phyloP scores from a whole-genome alignment of 1,140 invertebrate species.

The Drosophila tani region DNA sequence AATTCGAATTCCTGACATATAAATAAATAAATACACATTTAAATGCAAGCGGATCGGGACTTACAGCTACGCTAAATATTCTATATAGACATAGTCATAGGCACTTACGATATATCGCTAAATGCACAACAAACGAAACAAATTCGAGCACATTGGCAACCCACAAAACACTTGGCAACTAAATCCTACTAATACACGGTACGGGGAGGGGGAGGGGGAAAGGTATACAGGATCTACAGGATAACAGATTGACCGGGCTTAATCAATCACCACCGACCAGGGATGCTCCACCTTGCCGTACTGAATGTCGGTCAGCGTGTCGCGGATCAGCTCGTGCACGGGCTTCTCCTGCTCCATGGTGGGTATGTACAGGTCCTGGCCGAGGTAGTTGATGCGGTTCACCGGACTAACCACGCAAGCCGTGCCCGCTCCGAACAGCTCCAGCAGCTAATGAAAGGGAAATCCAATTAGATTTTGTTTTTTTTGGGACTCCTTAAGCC shows the following conservation, averaged over 20 bases:
- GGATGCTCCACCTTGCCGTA: conserved; percentile 93
- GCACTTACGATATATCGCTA: conserved; percentile 43
- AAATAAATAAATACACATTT: conserved; percentile 58
- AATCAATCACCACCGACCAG: conserved; percentile 87
- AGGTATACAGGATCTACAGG: not conserved
- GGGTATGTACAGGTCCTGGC: conserved; percentile 89
- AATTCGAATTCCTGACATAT: conserved; percentile 39
- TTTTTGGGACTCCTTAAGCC: accelerated
- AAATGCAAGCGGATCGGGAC: conserved; percentile 33
- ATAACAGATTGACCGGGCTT: conserved; percentile 14
- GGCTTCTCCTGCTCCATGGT: conserved; percentile 90
- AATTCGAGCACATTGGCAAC: conserved; percentile 71
- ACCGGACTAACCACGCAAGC: conserved; percentile 97
- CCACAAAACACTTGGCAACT: conserved; percentile 56
- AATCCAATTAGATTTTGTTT: not conserved
- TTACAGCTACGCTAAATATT: conserved; percentile 17
- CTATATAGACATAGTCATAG: conserved; percentile 28
- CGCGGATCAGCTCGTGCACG: conserved; percentile 89
- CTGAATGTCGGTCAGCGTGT: conserved; percentile 93
- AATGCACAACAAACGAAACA: conserved; percentile 65
- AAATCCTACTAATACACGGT: conserved; percentile 76
- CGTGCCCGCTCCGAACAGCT: conserved; percentile 97
- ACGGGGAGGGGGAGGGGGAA: conserved; percentile 11
- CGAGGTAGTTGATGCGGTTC: conserved; percentile 91
- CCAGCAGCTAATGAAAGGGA: conserved; percentile 89